phyloP scores from a whole-genome alignment of 53 echinoderm and acorn worm species.

The Luidia sarsii region DNA sequence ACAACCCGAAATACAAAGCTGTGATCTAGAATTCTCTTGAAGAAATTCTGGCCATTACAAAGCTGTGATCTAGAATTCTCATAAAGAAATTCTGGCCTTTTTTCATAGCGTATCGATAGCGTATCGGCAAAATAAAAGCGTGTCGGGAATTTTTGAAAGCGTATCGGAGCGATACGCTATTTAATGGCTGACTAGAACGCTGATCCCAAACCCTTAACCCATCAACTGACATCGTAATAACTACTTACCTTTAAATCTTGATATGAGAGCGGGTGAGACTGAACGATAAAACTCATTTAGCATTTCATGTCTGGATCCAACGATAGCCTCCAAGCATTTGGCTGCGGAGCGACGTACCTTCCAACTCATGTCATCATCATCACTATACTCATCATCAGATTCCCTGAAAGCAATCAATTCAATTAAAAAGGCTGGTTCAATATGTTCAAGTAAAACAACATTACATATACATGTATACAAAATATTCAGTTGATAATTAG shows the following conservation, averaged over 20 bases:
- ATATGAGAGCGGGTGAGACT: conserved; percentile 91
- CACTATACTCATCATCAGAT: conserved; percentile 99
- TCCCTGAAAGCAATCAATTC: conserved; percentile 51
- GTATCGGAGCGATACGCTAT: too few relatives aligned
- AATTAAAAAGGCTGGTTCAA: background rate
- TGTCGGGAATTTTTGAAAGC: too few relatives aligned
- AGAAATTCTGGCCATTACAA: too few relatives aligned
- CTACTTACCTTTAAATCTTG: conserved; percentile 90
- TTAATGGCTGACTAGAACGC: too few relatives aligned
- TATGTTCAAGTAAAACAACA: background rate
- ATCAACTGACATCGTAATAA: too few relatives aligned
- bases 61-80: too few relatives aligned
- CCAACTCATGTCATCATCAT: conserved; percentile 99
- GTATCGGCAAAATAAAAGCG: too few relatives aligned
- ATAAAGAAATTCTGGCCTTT: too few relatives aligned
- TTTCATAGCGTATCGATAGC: too few relatives aligned
- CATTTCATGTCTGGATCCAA: conserved; percentile 96
- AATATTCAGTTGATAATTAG: background rate
- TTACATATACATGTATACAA: background rate
- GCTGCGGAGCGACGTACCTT: conserved; percentile 96
- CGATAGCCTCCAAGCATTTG: conserved; percentile 94
- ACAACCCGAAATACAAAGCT: too few relatives aligned
- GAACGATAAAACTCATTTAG: conserved; percentile 91
- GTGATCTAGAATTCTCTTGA: too few relatives aligned
- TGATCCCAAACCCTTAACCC: too few relatives aligned